phyloP scores from a whole-genome alignment of 2,797 vertebrate genomes.

The Sebastes vulpes region DNA sequence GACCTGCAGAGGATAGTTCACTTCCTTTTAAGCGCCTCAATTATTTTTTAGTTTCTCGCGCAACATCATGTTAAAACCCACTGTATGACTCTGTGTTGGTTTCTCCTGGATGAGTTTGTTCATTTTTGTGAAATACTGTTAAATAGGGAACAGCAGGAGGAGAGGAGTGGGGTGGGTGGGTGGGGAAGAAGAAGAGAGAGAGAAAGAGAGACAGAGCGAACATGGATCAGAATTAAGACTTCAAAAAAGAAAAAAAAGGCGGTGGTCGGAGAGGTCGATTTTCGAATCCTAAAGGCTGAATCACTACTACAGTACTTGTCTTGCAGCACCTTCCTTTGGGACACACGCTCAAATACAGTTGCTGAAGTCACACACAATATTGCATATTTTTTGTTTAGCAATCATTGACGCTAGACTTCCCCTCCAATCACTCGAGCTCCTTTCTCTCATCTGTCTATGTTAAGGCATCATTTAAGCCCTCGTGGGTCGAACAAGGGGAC shows the following conservation, averaged over 20 bases:
- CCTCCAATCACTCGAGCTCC: constrained; percentile 55
- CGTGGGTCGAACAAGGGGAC: constrained; percentile 60
- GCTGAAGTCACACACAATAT: constrained; percentile 68
- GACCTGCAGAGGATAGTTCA: constrained; percentile 99
- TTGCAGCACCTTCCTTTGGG: constrained; percentile 70
- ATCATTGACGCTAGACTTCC: constrained; percentile 42
- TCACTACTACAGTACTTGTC: constrained; percentile 74
- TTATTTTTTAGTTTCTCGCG: constrained; percentile 55
- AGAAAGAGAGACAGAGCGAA: constrained; percentile 64
- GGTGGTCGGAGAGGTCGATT: constrained; percentile 60
- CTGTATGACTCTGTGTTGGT: constrained; percentile 78
- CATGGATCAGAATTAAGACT: constrained; percentile 81
- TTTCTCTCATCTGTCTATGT: constrained; percentile 64
- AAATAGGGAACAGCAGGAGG: constrained; percentile 77
- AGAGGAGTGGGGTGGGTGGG: neutral
- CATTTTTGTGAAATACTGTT: constrained; percentile 88
- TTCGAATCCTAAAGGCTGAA: constrained; percentile 60
- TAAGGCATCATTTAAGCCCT: constrained; percentile 83
- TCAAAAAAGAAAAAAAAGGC: constrained; percentile 62
- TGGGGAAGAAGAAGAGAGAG: constrained; percentile 52
- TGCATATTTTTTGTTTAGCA: constrained; percentile 71
- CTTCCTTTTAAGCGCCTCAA: constrained; percentile 94
- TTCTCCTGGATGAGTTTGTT: constrained; percentile 85
- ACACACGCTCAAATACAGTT: constrained; percentile 55
- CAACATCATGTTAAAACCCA: constrained; percentile 91